phyloP scores from a whole-genome alignment of 1,140 invertebrate genomes.

The Apis cerana region DNA sequence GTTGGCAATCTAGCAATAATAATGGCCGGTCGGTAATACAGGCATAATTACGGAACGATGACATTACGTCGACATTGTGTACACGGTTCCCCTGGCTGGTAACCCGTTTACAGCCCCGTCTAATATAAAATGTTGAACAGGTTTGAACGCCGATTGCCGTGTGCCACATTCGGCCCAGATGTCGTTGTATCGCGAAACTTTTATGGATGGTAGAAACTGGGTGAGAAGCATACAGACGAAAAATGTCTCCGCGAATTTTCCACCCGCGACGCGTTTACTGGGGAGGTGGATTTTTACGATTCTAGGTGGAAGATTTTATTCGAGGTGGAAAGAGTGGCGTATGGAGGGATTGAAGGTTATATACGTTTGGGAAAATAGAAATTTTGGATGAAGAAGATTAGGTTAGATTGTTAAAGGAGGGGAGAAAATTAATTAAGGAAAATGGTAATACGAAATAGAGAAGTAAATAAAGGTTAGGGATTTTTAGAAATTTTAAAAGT shows the following conservation, averaged over 20 bases:
- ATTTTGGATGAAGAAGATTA: no score
- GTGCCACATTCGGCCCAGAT: neutral
- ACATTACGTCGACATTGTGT: conserved; percentile 30
- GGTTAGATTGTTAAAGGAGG: no score
- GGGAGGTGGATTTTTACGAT: neutral
- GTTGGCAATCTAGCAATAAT: conserved; percentile 41
- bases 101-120: neutral
- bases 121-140: conserved; percentile 37
- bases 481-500: no score
- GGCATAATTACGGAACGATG: conserved; percentile 38
- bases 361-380: no score
- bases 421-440: no score
- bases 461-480: no score
- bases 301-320: neutral
- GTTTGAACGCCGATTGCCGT: conserved; percentile 25
- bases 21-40: conserved; percentile 31
- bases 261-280: no score
- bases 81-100: neutral
- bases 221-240: neutral
- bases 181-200: neutral
- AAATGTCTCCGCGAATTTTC: conserved; percentile 20
- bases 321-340: neutral
- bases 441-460: no score
- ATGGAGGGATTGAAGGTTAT: no score
- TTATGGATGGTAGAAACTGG: neutral